Evolutionary conservation across 2,888 invertebrate species (phyloP), one percentile per base, ranked within the genome.

Genomic region (Andrena minutula): DNA sequence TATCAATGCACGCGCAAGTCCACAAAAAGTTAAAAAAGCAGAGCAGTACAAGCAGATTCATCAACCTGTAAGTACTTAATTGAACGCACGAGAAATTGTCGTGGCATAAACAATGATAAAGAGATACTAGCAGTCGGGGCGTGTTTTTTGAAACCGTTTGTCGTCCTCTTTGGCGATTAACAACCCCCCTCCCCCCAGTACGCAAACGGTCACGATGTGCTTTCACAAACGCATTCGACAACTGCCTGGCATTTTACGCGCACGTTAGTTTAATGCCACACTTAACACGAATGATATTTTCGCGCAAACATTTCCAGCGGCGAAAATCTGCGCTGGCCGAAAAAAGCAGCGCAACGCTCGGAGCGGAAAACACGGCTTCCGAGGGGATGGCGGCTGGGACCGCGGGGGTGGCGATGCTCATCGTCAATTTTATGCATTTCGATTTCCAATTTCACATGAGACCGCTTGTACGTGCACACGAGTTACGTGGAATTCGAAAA

Each of bases 221-320:
- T 75, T 12, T 47, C 28, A n/a, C 64, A 41, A 64, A 30, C 51
- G 30, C 7, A 68, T 69, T 64, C 63, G 8, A 56, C 53, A 5
- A 49, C 10, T 10, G 20, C 20, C 56, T 12, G 16, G 8, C 28
- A 35, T 51, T 73, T 68, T 56, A 41, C 71, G 58, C 16, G 30
- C 60, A 32, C 60, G 70, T 65, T 69, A 70, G 41, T 64, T 73
- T 69, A 78, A 81, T 78, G 69, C 69, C 51, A 30, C 69, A 47
- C 74, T 81, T 70, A 78, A 78, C 79, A 41, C 69, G 69, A 70
- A 61, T 49, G 60, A 79, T 70, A 74, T 70, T 70, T 65, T 65
- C 60, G 28, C 20, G 35, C 35, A 75, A 75, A 75, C 41, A 70
- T 75, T 63, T 35, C 65, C 16, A 41, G 16, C 51, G n/a, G 47